Evolutionary conservation across 2,113 vertebrate species (phyloP), one percentile per base, ranked within the genome.

Genomic region (Elephantulus edwardii): DNA sequence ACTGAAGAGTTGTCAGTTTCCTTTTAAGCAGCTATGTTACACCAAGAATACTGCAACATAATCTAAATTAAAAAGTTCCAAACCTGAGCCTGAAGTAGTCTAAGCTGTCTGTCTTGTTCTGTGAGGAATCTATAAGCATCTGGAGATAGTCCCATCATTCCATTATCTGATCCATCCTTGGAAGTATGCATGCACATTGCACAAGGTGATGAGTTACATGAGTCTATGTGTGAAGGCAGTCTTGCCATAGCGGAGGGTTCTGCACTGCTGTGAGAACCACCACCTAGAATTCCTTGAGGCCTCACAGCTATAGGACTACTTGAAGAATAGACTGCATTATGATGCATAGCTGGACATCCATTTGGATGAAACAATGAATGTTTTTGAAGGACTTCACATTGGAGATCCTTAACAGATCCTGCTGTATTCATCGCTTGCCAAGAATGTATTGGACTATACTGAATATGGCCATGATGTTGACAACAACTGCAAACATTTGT

Each of bases 51-150:
- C 82, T 82, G 79, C 22, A 82, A 79, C 22, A 88, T 76, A 82
- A n/a, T n/a, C n/a, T n/a, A n/a, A 71, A 17, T 30, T 74, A 90
- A 46, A 84, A 93, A 92, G 40, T 9, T 28, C 16, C 33, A 92
- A 94, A 99, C 99, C 98, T 99, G 99, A 88, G 98, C 97, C 88
- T 99, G 99, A 71, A 99, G 98, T 87, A 99, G 96, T 96, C 98
- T 99, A 26, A 99, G 98, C 97, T 99, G 99, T 48, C 95, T 97
- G 79, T 99, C 98, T 95, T 99, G 99, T 10, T 99, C 98, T 60
- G 98, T 97, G 33, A 99, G 97, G 68, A 99, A 98, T 38, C 90
- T 95, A 96, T 98, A 99, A 1, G 98, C 97, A 94, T 99, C 98
- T 3, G 98, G 95, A 78, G 98, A 98, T 11, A 98, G 92, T 75